phyloP scores from a whole-genome alignment of 1,140 invertebrate genomes.

The Drosophila triauraria region DNA sequence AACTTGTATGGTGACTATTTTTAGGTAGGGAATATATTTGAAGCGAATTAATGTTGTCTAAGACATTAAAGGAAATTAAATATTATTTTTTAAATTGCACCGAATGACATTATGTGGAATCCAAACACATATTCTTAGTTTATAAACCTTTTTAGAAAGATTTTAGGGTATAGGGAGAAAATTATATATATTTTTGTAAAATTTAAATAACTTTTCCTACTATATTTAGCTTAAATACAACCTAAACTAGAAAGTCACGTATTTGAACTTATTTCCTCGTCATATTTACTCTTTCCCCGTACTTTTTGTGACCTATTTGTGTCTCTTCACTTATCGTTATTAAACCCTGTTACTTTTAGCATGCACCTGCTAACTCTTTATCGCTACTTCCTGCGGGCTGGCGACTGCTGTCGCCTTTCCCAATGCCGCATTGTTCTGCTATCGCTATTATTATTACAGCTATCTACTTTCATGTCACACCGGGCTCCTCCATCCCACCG shows the following conservation, averaged over 20 bases:
- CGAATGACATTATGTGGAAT: background rate
- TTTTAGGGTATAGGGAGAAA: too few species aligned
- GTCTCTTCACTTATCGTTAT: background rate
- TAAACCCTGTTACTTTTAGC: conserved; percentile 13
- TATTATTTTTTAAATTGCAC: too few species aligned
- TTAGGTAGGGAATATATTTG: background rate
- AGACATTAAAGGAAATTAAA: too few species aligned
- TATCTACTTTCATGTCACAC: conserved; percentile 47
- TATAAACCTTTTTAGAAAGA: too few species aligned
- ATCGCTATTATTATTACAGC: conserved; percentile 32
- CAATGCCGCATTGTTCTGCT: conserved; percentile 23
- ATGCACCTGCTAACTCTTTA: conserved; percentile 16
- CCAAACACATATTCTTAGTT: too few species aligned
- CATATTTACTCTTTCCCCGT: too few species aligned
- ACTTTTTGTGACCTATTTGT: conserved; percentile 8
- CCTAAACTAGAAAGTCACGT: background rate
- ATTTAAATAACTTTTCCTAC: background rate
- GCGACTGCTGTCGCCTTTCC: conserved; percentile 4
- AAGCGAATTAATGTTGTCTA: background rate
- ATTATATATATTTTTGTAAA: background rate
- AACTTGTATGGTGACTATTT: background rate
- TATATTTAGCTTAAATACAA: background rate
- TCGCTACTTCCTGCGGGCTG: background rate
- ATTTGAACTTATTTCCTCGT: background rate
- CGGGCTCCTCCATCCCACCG: background rate